These are phyloP conservation scores for Zeus faber DNA, from an alignment of 2,113 vertebrate species.

Conservation along the genomic window DNA sequence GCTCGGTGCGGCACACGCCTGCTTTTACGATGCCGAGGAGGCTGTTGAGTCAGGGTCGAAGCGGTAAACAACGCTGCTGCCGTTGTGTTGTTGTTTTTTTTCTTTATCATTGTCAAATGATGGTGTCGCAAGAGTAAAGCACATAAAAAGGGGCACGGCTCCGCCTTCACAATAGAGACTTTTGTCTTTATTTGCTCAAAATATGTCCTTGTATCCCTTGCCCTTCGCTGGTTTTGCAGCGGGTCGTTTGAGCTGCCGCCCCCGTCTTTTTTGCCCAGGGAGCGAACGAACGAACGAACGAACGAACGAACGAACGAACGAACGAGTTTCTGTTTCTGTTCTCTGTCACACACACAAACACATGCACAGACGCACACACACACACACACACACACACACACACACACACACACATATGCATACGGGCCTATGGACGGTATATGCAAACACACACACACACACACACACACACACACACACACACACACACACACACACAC, in stretches of 20 bases:
- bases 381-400: conserved; percentile 2
- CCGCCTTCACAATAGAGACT: background rate
- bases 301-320: too few relatives aligned
- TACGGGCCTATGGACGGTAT: background rate
- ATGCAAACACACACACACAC: conserved; percentile 13
- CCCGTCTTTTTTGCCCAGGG: too few relatives aligned
- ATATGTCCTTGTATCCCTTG: too few relatives aligned
- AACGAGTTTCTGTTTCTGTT: background rate
- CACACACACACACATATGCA: conserved; percentile 2
- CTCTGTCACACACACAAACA: conserved; percentile 15
- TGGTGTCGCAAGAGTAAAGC: conserved; percentile 17
- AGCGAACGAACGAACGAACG: too few relatives aligned
- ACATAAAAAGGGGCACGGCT: background rate
- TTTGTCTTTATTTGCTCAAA: conserved; percentile 14
- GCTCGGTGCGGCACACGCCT: conserved; percentile 39
- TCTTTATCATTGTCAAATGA: conserved; percentile 29
- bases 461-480: conserved; percentile 2
- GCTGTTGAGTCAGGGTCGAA: conserved; percentile 38
- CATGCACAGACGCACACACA: conserved; percentile 16
- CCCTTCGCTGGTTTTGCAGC: too few relatives aligned
- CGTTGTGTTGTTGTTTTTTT: conserved; percentile 1
- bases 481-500: conserved; percentile 1
- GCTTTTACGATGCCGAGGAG: conserved; percentile 37
- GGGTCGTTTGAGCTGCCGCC: too few relatives aligned
- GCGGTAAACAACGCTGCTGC: conserved; percentile 27